Evolutionary conservation across 2,888 invertebrate species (phyloP), one percentile per base, ranked within the genome.

Genomic region (Cosmopolites sordidus): DNA sequence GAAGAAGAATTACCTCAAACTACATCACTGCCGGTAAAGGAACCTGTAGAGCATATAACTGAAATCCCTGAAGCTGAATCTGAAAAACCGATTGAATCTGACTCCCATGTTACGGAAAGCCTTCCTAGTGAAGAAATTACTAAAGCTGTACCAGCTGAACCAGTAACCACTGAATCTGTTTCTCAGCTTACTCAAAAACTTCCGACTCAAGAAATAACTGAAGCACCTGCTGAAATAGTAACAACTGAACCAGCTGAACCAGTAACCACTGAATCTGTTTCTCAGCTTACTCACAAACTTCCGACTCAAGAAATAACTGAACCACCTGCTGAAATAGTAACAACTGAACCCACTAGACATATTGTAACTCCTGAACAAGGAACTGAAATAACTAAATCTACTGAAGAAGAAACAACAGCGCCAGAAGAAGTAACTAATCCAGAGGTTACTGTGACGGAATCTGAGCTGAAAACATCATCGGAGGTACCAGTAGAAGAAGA

Each of bases 71-170:
- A 54, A 53, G 38, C 16, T n/a, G 22, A 16, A n/a, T 48, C 71
- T 72, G 43, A 27, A 17, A 54, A 60, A 60, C 46, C 58, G 41
- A 44, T 56, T 41, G 59, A 62, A 54, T 54, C 60, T 39, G 61
- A 56, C 30, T 43, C 57, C 43, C 54, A 58, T 5, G 59, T 58
- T 4, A 58, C 59, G 22, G 51, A 47, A 22, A 43, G 11, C 2
- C 33, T 33, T 12, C 33, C 33, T 12, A n/a, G 3, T 11, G n/a
- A 33, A 33, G 33, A 33, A 33, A 11, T 12, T 33, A 12, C 12
- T 33, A 11, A 33, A 33, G 22, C 22, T 22, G 4, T 5, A 22
- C 22, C 22, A 3, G 8, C 22, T 42, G 33, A n/a, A 9, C 48
- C 17, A 9, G 41, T 16, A 29, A 5, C 27, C 8, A 5, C 37